Evolutionary conservation across 2,113 vertebrate species (phyloP).

Genomic region (Prunella himalayana): DNA sequence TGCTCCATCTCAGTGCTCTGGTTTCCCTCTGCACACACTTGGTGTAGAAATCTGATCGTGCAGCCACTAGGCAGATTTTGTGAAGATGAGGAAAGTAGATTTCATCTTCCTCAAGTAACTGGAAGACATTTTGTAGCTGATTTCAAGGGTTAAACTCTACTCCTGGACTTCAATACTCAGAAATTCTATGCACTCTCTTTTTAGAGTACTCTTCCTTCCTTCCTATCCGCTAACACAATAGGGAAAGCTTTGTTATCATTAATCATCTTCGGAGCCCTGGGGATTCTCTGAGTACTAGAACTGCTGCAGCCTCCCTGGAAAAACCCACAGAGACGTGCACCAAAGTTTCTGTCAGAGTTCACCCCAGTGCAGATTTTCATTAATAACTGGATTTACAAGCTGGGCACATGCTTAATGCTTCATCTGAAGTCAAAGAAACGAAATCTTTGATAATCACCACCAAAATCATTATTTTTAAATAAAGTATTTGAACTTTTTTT

Average conservation of each 20-base stretch:
- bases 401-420: not conserved
- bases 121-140: not conserved
- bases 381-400: slow-evolving; percentile 1
- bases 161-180: slow-evolving; percentile 11
- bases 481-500: not conserved
- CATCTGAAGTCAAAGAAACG: not conserved
- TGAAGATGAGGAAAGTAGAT: not conserved
- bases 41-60: not conserved
- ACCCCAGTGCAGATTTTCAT: not conserved
- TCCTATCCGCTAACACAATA: slow-evolving; percentile 61
- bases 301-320: not conserved
- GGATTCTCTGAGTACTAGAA: not conserved
- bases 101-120: not conserved
- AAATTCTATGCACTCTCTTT: slow-evolving; percentile 54
- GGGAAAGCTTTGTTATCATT: slow-evolving; percentile 54
- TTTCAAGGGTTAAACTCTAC: slow-evolving; percentile 29
- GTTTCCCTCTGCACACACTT: not conserved
- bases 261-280: slow-evolving; percentile 47
- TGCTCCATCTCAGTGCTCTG: not conserved
- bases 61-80: not conserved
- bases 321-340: not conserved
- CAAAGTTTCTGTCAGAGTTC: not conserved
- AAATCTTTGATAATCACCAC: not conserved
- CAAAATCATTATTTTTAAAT: not conserved
- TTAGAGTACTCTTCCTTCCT: slow-evolving; percentile 70